Evolutionary conservation across 2,888 invertebrate species (phyloP).

Genomic region (Metacarcinus magister): DNA sequence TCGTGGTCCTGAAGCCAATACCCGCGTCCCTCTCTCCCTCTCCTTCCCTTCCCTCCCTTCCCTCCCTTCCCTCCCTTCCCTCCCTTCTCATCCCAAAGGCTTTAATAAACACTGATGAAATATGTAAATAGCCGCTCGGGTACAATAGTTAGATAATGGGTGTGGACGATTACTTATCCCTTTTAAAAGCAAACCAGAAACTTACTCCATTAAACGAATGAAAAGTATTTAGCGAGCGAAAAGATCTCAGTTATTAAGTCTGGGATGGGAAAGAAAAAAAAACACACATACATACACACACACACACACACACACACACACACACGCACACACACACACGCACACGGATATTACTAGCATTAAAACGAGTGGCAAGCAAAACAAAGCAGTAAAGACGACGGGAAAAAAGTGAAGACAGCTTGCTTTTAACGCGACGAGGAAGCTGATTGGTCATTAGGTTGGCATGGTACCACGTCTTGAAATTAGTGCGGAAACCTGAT

Average conservation of each 20-base stretch:
- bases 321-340: too few relatives aligned
- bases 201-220: neutral
- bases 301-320: too few relatives aligned
- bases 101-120: conserved; percentile 46
- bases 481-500: conserved; percentile 8
- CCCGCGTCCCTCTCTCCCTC: neutral
- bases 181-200: conserved; percentile 13
- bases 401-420: neutral
- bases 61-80: too few relatives aligned
- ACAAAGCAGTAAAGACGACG: neutral
- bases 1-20: neutral
- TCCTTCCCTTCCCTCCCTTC: too few relatives aligned
- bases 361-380: neutral
- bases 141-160: conserved; percentile 8
- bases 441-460: neutral
- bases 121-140: neutral
- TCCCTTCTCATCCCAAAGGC: neutral
- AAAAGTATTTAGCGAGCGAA: neutral
- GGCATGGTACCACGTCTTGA: neutral
- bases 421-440: neutral
- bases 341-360: neutral
- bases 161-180: conserved; percentile 7
- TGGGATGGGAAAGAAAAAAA: neutral
- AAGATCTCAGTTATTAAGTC: neutral
- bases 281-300: too few relatives aligned